Percentiles rank a stretch among this genome's conserved stretches.
Conservation (phyloP, 2,888 invertebrate genomes). For the Micoletzkya japonica region DNA sequence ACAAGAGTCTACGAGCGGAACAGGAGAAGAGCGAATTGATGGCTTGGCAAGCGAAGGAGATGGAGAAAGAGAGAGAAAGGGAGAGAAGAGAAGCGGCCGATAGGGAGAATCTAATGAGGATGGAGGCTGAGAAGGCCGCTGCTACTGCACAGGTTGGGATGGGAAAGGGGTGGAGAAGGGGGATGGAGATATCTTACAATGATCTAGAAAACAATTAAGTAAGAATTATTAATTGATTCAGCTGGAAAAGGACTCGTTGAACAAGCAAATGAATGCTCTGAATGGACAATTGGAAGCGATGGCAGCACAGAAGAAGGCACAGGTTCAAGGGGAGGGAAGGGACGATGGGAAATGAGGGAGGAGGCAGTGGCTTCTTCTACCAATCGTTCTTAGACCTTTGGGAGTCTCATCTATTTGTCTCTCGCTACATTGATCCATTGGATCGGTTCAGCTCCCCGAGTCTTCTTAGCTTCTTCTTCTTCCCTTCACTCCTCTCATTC, state of each 20-base stretch:
- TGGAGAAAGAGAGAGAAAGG: slow-evolving; percentile 33
- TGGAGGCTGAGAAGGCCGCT: slow-evolving; percentile 40
- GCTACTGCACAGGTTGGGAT: slow-evolving; percentile 1
- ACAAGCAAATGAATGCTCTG: slow-evolving; percentile 95
- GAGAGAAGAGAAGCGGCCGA: slow-evolving; percentile 46
- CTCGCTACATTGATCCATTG: slow-evolving; percentile 5
- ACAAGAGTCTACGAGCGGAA: slow-evolving; percentile 39
- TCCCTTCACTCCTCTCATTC: background rate
- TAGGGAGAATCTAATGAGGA: slow-evolving; percentile 34
- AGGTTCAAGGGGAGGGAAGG: slow-evolving; percentile 71
- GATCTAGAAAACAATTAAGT: slow-evolving; percentile 65
- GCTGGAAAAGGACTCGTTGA: slow-evolving; percentile 92
- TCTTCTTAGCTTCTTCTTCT: background rate
- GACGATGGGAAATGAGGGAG: background rate
- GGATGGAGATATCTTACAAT: background rate
- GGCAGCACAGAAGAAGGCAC: slow-evolving; percentile 94
- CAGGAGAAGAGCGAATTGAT: slow-evolving; percentile 38
- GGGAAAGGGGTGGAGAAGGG: background rate
- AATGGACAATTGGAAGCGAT: slow-evolving; percentile 94
- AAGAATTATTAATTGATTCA: slow-evolving; percentile 90
- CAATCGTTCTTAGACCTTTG: background rate
- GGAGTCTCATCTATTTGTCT: slow-evolving; percentile 15
- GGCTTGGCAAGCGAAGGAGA: slow-evolving; percentile 28
- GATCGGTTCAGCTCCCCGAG: background rate
- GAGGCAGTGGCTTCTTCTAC: background rate